A percentile compares a stretch with the other conserved stretches of the same genome.
Conservation (phyloP, 2,113 vertebrate species). For the Lamprotornis superbus region DNA sequence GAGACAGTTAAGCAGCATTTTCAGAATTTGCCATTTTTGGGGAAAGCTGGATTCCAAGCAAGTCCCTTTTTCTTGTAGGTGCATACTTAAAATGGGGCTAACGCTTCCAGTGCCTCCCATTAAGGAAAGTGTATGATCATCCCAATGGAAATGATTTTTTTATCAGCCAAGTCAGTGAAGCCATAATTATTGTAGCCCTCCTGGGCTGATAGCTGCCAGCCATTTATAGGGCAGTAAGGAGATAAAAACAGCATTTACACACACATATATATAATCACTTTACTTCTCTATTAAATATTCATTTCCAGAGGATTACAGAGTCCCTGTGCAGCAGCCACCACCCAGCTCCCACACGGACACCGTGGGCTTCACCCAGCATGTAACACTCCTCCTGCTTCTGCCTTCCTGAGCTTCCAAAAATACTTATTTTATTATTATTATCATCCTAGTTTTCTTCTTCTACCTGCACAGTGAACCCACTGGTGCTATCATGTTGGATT, state of each 20-base stretch:
- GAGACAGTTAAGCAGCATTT: background rate
- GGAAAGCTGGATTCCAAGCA: background rate
- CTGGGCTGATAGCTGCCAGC: constrained; percentile 4
- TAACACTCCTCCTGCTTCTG: background rate
- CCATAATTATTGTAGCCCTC: background rate
- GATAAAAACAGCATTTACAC: constrained; percentile 37
- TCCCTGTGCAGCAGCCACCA: background rate
- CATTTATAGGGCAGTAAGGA: background rate
- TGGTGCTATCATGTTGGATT: background rate
- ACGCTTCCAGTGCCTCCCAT: background rate
- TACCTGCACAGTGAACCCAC: background rate
- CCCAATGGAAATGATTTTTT: background rate
- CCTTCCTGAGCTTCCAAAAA: background rate
- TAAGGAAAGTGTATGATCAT: background rate
- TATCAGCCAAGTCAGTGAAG: background rate
- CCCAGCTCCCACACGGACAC: fast-evolving
- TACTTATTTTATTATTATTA: background rate
- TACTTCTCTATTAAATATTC: constrained; percentile 34
- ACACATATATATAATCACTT: background rate
- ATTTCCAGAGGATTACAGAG: background rate
- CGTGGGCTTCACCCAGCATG: background rate
- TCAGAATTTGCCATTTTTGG: background rate
- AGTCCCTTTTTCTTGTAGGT: background rate
- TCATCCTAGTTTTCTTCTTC: background rate
- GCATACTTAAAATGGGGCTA: background rate